A percentile compares a stretch with the other conserved stretches of the same genome.
Conservation (phyloP, 2,888 invertebrate species). For the Macrophya alboannulata region DNA sequence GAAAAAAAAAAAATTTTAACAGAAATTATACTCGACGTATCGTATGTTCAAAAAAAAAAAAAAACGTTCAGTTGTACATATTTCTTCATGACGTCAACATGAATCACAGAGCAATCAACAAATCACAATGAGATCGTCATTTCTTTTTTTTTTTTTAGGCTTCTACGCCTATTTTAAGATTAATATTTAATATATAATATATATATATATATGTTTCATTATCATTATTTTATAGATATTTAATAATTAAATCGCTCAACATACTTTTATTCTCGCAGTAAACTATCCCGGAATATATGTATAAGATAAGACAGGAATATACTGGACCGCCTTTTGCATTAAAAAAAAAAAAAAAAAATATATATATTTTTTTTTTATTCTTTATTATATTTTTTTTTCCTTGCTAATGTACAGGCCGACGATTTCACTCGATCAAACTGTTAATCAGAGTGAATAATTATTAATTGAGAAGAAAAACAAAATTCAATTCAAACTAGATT, state of each 20-base stretch:
- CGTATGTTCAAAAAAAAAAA: neutral
- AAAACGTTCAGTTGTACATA: conserved; percentile 61
- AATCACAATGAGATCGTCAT: conserved; percentile 75
- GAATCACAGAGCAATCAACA: conserved; percentile 68
- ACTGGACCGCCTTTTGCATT: neutral
- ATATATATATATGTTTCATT: conserved; percentile 12
- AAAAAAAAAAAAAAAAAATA: neutral
- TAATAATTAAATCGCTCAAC: conserved; percentile 30
- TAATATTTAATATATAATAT: neutral
- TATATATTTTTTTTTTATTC: neutral
- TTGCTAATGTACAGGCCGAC: neutral
- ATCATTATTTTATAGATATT: conserved; percentile 15
- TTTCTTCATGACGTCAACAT: conserved; percentile 59
- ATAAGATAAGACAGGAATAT: conserved; percentile 7
- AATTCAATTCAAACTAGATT: neutral
- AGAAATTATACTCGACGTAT: neutral
- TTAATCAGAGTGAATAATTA: neutral
- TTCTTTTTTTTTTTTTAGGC: conserved; percentile 63
- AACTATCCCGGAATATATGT: neutral
- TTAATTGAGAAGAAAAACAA: too few relatives aligned
- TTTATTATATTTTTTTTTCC: neutral
- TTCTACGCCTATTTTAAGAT: conserved; percentile 66
- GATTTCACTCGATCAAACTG: neutral
- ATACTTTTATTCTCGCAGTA: conserved; percentile 17
- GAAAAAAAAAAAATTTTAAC: conserved; percentile 41